Evolutionary conservation across 2,113 vertebrate species (phyloP).

Genomic region (Onychostruthus taczanowskii): DNA sequence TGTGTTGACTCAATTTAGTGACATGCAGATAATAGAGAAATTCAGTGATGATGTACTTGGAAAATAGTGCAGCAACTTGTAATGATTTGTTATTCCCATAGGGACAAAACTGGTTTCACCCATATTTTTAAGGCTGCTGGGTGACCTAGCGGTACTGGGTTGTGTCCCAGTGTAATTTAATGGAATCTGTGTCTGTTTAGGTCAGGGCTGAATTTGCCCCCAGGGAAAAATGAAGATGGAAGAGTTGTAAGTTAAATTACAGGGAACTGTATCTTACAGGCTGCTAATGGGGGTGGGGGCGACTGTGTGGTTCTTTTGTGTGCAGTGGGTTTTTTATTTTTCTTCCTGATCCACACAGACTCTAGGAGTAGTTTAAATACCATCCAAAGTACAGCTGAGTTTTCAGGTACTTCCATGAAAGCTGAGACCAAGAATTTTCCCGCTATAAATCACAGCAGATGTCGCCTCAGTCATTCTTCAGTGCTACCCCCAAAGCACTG

Average conservation of each 20-base stretch:
- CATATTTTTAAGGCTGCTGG: background rate
- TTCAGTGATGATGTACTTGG: background rate
- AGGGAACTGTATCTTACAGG: background rate
- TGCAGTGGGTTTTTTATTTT: background rate
- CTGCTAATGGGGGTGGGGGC: background rate
- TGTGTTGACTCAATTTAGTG: background rate
- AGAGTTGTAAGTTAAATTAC: background rate
- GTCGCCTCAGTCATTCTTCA: background rate
- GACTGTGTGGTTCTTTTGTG: background rate
- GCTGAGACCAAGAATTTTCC: background rate
- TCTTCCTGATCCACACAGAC: background rate
- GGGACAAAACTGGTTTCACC: background rate
- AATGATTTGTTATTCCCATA: background rate
- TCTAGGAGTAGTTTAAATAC: background rate
- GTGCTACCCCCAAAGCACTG: background rate
- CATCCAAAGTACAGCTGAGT: background rate
- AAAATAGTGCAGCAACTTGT: background rate
- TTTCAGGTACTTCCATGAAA: background rate
- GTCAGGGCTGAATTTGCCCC: constrained; percentile 23
- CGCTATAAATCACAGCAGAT: background rate
- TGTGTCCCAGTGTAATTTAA: constrained; percentile 10
- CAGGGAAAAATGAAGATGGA: background rate
- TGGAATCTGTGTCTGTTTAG: constrained; percentile 15
- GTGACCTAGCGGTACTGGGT: constrained; percentile 5
- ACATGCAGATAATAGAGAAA: constrained; percentile 12